Base-by-base conservation (phyloP, 2,797 vertebrate genomes). In the Sciurus carolinensis region DNA sequence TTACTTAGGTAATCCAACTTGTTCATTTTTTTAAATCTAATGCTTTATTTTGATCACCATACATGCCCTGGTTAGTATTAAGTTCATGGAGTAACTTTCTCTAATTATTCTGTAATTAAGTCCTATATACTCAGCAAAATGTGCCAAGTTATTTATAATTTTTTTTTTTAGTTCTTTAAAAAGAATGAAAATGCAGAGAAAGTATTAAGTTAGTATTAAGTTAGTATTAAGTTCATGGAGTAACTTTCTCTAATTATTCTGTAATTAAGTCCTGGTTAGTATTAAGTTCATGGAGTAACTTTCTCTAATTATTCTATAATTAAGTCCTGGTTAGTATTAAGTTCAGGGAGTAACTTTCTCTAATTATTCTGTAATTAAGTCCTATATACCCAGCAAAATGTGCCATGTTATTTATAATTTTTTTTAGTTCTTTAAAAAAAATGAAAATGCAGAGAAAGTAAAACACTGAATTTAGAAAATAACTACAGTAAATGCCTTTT, bases 361-460 rank as follows among this genome's bases (percentile, higher is more conserved):
- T 67, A 80, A 75, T 62, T 82, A 73, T 76, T 95, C 64, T 87
- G 11, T 39, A 87, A 81, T 24, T 64, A 33, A 87, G 15, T 50
- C 66, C 24, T 85, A 85, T 13, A 28, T 0, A 57, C 66, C 44
- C 67, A 20, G 71, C 44, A 72, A 86, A 93, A 81, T 83, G 42
- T 9, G 89, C 47, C 10, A 72, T 1, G 54, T 0, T 3, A 47
- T 69, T 52, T 73, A 47, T 84, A 79, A 17, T n/a, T 62, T 36
- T 62, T 3, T 87, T 59, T 80, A n/a, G n/a, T 7, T 54, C 24
- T 71, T 87, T 44, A 50, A 50, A 52, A 82, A 91, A 17, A 83
- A 87, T 17, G 71, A 52, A 88, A 52, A 64, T 66, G 57, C 5
- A 52, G 14, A 52, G 18, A 87, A 72, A 71, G 4, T n/a, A 79